These are phyloP conservation scores for Drosophila emarginata DNA, from an alignment of 2,888 invertebrate genomes.

Conservation along the genomic window DNA sequence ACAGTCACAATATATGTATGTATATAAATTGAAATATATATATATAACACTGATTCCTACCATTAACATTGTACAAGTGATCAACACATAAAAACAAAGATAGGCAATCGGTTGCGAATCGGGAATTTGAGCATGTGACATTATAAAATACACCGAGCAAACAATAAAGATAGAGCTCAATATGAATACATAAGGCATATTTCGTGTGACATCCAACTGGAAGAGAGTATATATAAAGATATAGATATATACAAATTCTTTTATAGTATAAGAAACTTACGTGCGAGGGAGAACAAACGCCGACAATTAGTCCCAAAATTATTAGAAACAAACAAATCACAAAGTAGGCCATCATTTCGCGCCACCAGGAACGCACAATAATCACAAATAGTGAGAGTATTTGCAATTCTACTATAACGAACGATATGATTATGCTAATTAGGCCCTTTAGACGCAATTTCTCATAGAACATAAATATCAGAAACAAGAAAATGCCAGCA, in stretches of 20 bases:
- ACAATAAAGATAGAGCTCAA: constrained; percentile 4
- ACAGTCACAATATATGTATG: no score
- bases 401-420: constrained; percentile 49
- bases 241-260: not conserved
- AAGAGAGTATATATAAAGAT: not conserved
- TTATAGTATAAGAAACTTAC: constrained; percentile 15
- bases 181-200: constrained; percentile 9
- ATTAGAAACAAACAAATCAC: constrained; percentile 21
- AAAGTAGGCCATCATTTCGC: constrained; percentile 35
- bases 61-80: constrained; percentile 1
- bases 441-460: not conserved
- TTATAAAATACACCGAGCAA: constrained; percentile 14
- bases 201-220: constrained; percentile 27
- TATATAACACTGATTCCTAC: not conserved
- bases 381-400: constrained; percentile 32
- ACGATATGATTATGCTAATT: not conserved
- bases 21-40: no score
- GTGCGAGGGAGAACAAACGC: not conserved
- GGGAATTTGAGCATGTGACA: not conserved
- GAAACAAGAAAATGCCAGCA: constrained; percentile 32
- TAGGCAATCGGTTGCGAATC: not conserved
- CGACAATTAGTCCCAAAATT: constrained; percentile 18
- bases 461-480: constrained; percentile 29
- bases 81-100: not conserved
- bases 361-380: constrained; percentile 8